Percentiles rank a stretch among this genome's conserved stretches.
These are phyloP conservation scores for Artibeus lituratus DNA, from an alignment of 2,797 vertebrate genomes.

Conservation along the genomic window DNA sequence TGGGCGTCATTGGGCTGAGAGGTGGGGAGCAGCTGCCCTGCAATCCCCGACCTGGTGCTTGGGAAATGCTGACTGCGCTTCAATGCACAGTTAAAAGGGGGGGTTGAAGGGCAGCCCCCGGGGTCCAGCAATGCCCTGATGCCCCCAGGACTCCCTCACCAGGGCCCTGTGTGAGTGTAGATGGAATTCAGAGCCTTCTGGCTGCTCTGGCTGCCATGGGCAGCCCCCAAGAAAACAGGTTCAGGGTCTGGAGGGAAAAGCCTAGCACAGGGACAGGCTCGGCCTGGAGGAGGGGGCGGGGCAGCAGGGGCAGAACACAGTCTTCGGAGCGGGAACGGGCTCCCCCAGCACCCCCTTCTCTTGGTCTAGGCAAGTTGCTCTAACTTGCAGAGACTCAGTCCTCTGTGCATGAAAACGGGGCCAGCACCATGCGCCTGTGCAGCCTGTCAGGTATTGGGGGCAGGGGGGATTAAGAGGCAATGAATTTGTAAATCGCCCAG, in stretches of 20 bases:
- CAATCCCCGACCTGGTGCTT: neutral
- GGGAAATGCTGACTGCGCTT: neutral
- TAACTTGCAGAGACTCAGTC: neutral
- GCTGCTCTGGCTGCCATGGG: neutral
- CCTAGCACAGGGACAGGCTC: neutral
- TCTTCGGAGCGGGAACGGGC: neutral
- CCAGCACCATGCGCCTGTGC: rapidly evolving
- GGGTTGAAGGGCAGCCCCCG: neutral
- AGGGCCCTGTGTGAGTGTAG: rapidly evolving
- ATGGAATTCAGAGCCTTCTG: neutral
- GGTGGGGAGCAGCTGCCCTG: rapidly evolving
- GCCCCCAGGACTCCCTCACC: neutral
- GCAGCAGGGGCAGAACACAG: neutral
- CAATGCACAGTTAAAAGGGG: rapidly evolving
- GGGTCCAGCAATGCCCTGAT: neutral
- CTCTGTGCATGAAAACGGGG: neutral
- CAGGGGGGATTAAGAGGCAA: neutral
- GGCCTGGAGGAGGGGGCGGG: neutral
- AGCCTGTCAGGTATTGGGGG: neutral
- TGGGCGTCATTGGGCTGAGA: neutral
- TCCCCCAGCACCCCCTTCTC: rapidly evolving
- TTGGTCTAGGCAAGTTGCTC: neutral
- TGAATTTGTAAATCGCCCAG: neutral
- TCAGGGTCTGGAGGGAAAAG: neutral
- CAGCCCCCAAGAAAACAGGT: neutral